Evolutionary conservation across 2,113 vertebrate species (phyloP), one percentile per base, ranked within the genome.

Genomic region (Mystacornis crossleyi): DNA sequence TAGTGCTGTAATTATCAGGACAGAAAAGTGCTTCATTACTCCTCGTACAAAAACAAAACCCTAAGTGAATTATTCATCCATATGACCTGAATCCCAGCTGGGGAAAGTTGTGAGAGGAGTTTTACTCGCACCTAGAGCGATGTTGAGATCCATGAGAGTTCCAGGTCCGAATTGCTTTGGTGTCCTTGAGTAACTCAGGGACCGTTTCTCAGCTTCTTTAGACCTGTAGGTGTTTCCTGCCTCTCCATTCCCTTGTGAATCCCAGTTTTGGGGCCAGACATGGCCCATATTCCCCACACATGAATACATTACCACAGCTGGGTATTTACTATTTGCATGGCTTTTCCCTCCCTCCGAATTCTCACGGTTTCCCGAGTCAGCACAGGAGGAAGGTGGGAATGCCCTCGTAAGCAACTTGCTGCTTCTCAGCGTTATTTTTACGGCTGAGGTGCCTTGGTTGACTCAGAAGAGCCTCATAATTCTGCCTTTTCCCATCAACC

Each of bases 261-360:
- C 42, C 33, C 54, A 81, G 29, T 70, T 95, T 95, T 53, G 67
- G 65, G 61, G 60, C 72, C 81, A 89, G 69, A 72, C 61, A 53
- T 43, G 58, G 80, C 92, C 72, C 73, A 42, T 92, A 29, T 28
- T 91, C 73, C 65, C 8, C 2, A 79, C 64, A 64, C 28, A 81
- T 14, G 72, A 91, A 91, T 94, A 23, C 69, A 90, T 93, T 54
- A 33, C 60, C 18, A 19, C 60, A 28, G 34, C 69, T 94, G 81
- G 26, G 61, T 62, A 26, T 90, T 91, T 51, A 17, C 81, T 50
- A 89, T 94, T 96, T 95, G 91, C 86, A 92, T 93, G 48, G 9
- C 31, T 89, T 77, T 65, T 70, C 82, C 66, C 65, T 81, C 55
- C 67, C 54, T 86, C 20, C 23, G 7, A 57, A 87, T 95, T 97